Percentiles rank a stretch among this genome's conserved stretches.
These are phyloP conservation scores for Conopomorpha cramerella DNA, from an alignment of 1,140 invertebrate genomes.

Conservation along the genomic window DNA sequence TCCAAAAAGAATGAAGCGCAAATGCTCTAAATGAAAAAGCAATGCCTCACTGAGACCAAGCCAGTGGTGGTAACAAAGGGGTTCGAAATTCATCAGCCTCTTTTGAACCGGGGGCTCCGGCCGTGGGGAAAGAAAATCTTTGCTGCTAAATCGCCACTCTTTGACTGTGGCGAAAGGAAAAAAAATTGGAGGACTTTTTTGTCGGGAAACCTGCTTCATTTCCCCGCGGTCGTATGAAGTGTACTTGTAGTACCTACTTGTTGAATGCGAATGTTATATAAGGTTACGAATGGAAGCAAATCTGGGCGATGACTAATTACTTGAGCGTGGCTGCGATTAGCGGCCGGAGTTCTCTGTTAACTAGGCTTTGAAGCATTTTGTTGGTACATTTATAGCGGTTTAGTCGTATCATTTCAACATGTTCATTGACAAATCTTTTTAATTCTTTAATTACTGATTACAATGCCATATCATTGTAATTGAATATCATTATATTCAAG, in stretches of 20 bases:
- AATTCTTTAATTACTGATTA: too few relatives aligned
- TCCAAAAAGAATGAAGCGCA: slow-evolving; percentile 41
- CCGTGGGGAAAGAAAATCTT: slow-evolving; percentile 52
- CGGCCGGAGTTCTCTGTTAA: too few relatives aligned
- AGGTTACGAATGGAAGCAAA: too few relatives aligned
- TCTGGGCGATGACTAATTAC: too few relatives aligned
- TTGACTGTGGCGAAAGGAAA: slow-evolving; percentile 51
- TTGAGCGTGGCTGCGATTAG: too few relatives aligned
- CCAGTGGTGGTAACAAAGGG: slow-evolving; percentile 49
- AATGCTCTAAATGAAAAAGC: slow-evolving; percentile 58
- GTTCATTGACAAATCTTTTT: too few relatives aligned
- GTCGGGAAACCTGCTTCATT: slow-evolving; percentile 42
- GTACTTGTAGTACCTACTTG: slow-evolving; percentile 39
- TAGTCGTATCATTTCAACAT: too few relatives aligned
- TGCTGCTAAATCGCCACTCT: slow-evolving; percentile 46
- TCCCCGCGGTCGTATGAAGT: slow-evolving; percentile 40
- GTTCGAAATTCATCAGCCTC: slow-evolving; percentile 55
- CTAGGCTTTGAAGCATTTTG: too few relatives aligned
- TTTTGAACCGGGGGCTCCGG: slow-evolving; percentile 50
- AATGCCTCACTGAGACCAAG: slow-evolving; percentile 49
- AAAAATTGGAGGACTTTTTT: slow-evolving; percentile 46
- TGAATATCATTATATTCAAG: too few relatives aligned
- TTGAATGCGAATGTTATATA: slow-evolving; percentile 44
- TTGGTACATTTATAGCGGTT: too few relatives aligned
- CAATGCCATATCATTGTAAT: too few relatives aligned